Conservation (phyloP, 2,797 vertebrate genomes). For the Adelosebastes latens region DNA sequence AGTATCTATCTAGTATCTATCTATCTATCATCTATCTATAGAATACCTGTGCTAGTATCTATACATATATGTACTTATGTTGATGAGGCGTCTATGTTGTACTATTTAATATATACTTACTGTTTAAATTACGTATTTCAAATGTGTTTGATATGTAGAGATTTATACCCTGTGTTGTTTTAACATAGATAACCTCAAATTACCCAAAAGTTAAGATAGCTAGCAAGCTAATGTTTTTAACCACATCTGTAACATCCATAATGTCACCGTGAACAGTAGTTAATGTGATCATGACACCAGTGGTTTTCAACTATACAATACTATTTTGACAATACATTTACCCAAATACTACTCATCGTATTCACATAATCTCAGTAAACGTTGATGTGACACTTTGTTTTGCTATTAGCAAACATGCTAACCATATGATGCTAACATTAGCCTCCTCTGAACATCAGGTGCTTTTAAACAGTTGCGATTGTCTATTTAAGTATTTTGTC, state of each 20-base stretch:
- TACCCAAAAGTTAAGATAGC: too few species aligned
- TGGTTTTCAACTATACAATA: not conserved
- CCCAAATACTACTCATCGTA: accelerated
- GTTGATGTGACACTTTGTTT: not conserved
- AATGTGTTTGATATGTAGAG: not conserved
- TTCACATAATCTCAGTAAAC: too few species aligned
- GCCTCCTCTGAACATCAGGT: not conserved
- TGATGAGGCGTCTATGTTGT: not conserved
- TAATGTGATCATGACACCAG: too few species aligned
- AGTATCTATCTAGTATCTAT: too few species aligned
- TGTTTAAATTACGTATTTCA: not conserved
- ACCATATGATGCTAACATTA: constrained; percentile 29
- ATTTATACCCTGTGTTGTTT: not conserved
- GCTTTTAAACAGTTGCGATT: not conserved
- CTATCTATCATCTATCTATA: too few species aligned
- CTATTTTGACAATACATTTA: accelerated
- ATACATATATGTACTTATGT: not conserved
- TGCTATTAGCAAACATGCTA: constrained; percentile 37
- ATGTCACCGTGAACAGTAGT: not conserved
- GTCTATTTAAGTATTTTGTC: accelerated
- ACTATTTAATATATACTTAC: not conserved
- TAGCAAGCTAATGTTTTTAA: not conserved
- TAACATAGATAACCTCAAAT: not conserved
- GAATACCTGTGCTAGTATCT: not conserved
- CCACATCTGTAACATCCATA: not conserved